Base-by-base conservation (phyloP, 2,888 invertebrate genomes). In the Sinopyrophorus schimmeli region DNA sequence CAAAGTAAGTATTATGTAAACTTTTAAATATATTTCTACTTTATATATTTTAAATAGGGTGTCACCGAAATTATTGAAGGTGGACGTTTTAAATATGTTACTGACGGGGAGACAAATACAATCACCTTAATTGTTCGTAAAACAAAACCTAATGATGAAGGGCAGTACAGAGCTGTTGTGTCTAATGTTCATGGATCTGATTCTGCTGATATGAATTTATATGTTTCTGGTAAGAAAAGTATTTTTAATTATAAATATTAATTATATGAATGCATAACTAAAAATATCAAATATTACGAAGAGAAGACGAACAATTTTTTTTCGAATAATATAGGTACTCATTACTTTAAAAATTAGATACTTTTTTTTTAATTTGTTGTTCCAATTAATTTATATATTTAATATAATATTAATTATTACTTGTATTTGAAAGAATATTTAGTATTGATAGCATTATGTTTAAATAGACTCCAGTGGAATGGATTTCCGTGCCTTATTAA, bases 401-500 rank as follows among this genome's bases (percentile, higher is more conserved):
- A n/a, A 7, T n/a, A 21, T 21, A 21, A 21, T 21, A 21, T 21
- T n/a, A 21, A 21, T 5, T 11, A 5, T 38, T 9, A 4, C n/a
- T 35, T 5, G 28, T 17, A n/a, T 30, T 24, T 40, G 31, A 18
- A 26, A 31, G 30, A 32, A 26, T 39, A 14, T 58, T 9, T 56
- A 26, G 3, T 15, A n/a, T n/a, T n/a, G n/a, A n/a, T n/a, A n/a
- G n/a, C n/a, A n/a, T n/a, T n/a, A n/a, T n/a, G n/a, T 27, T 26
- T 16, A n/a, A 21, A 27, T 21, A 90, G 97, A 95, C 78, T 86
- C 96, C 57, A 94, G 94, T 76, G 95, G 95, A 60, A 91, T 98
- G 89, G 99, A 99, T 77, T 99, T 98, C 89, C 87, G 99, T 76
- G 87, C 95, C 55, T 89, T 98, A 89, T 81, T 99, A 64, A 96